Evolutionary conservation across 2,888 invertebrate species (phyloP), one percentile per base, ranked within the genome.

Genomic region (Drosophila cognata): DNA sequence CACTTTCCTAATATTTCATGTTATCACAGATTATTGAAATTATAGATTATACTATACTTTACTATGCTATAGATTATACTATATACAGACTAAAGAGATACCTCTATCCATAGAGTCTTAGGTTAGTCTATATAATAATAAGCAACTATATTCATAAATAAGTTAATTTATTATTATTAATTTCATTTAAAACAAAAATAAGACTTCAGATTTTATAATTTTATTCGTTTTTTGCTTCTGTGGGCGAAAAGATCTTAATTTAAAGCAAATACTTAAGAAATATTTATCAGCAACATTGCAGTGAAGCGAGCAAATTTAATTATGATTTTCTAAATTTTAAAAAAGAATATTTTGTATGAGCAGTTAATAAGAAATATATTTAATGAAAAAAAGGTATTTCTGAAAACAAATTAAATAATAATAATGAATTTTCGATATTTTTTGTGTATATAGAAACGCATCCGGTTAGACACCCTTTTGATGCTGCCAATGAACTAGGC

Each of bases 21-120:
- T 5, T 36, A 7, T 7, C 18, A 38, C 5, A 21, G 5, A 5
- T n/a, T 5, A 2, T n/a, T 2, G 2, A 43, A 21, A 3, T 21
- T 13, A 6, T 21, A 3, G 6, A 13, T 46, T 0, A 21, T 6
- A 3, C 43, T 43, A 5, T 3, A 43, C 10, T 10, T 31, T 10
- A 10, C 3, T 3, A 10, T 3, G 3, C 3, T 13, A 3, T 21
- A 6, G 3, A 13, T 46, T 7, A 21, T 3, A 4, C 43, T 43
- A 5, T 13, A 43, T 13, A 13, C 7, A 13, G 6, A 3, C 13
- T 7, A 0, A 43, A 13, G 4, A 7, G 0, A 46, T 7, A 21
- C 0, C 0, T 7, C 7, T 2, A 21, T 46, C 2, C 5, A n/a
- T 5, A 2, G 1, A 3, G 18, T 3, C 3, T 8, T 5, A 2